phyloP scores from a whole-genome alignment of 92 coral and sea anemone genomes.

The Phenganax marumi region DNA sequence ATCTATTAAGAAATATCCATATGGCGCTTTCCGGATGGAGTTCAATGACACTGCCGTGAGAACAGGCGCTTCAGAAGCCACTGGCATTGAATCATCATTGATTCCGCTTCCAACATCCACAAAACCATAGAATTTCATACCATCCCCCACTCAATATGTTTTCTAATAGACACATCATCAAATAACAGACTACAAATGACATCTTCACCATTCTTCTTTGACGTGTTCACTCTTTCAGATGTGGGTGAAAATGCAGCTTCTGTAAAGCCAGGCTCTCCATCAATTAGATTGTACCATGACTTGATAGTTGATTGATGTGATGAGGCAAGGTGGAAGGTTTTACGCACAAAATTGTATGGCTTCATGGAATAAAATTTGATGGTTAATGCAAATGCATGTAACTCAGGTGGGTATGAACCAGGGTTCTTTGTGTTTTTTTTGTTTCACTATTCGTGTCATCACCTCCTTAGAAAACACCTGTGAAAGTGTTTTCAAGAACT shows the following conservation, averaged over 20 bases:
- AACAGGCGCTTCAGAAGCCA: constrained; percentile 34
- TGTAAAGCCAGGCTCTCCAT: constrained; percentile 36
- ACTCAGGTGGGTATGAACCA: constrained; percentile 25
- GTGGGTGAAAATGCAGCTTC: constrained; percentile 25
- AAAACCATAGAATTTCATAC: constrained; percentile 23
- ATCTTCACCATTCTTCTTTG: constrained; percentile 15
- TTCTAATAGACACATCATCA: constrained; percentile 42
- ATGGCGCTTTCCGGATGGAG: constrained; percentile 29
- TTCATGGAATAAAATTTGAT: constrained; percentile 34
- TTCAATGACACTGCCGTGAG: constrained; percentile 27
- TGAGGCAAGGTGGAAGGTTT: constrained; percentile 21
- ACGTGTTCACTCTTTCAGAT: constrained; percentile 24
- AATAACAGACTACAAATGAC: constrained; percentile 32
- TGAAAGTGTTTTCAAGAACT: constrained; percentile 20
- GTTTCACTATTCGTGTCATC: constrained; percentile 16
- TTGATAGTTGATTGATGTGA: constrained; percentile 20
- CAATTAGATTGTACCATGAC: constrained; percentile 21
- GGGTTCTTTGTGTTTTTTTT: constrained; percentile 13
- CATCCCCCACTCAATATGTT: constrained; percentile 48
- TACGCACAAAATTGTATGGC: constrained; percentile 35
- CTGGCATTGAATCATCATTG: constrained; percentile 38
- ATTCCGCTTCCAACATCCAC: constrained; percentile 37
- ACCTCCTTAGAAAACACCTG: constrained; percentile 31
- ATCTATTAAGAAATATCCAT: constrained; percentile 31
- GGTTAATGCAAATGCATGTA: constrained; percentile 22